phyloP scores from a whole-genome alignment of 2,113 vertebrate species.

The Tachysurus fulvidraco region DNA sequence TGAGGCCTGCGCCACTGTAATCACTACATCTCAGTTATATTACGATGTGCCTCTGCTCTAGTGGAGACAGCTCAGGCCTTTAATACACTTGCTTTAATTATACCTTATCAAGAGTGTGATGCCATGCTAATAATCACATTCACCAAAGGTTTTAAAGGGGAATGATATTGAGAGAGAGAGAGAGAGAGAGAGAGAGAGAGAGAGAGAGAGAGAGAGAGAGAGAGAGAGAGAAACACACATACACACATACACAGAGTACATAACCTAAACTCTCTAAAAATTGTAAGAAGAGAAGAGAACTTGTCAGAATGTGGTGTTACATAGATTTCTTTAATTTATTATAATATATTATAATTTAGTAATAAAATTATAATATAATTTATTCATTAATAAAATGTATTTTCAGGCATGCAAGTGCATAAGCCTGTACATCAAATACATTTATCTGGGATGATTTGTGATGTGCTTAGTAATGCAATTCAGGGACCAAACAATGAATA shows the following conservation, averaged over 20 bases:
- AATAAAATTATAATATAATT: too few relatives aligned
- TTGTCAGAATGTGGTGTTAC: neutral
- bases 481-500: neutral
- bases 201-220: neutral
- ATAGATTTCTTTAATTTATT: neutral
- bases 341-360: too few relatives aligned
- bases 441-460: neutral
- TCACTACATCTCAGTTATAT: conserved; percentile 66
- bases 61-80: conserved; percentile 68
- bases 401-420: neutral
- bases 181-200: conserved; percentile 30
- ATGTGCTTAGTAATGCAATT: neutral
- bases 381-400: too few relatives aligned
- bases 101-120: conserved; percentile 70
- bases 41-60: conserved; percentile 70
- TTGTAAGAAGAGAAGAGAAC: neutral
- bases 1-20: conserved; percentile 59
- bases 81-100: conserved; percentile 76
- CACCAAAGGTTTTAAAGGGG: conserved; percentile 58
- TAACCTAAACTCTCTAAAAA: neutral
- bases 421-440: neutral
- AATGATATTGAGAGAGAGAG: conserved; percentile 32
- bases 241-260: too few relatives aligned
- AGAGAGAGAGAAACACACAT: conserved; percentile 1
- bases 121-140: conserved; percentile 68